Evolutionary conservation across 2,113 vertebrate genomes (phyloP).

Genomic region (Microtus richardsoni): DNA sequence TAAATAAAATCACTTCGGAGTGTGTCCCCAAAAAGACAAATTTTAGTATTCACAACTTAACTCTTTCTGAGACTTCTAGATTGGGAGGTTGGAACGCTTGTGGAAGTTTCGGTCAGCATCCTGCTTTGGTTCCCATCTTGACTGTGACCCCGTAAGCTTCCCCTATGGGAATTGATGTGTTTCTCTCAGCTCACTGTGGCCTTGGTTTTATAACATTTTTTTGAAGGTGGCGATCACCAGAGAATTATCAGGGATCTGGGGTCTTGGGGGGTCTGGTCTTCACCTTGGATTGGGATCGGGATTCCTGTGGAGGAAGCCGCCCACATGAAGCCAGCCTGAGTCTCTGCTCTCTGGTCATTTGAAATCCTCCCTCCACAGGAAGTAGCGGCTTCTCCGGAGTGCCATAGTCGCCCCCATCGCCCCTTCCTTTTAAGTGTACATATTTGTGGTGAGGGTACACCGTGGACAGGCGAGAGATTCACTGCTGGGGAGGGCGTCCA

Average conservation of each 20-base stretch:
- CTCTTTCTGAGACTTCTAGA: neutral
- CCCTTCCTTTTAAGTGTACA: neutral
- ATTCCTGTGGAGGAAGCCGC: constrained; percentile 77
- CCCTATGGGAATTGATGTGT: constrained; percentile 49
- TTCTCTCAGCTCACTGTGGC: constrained; percentile 57
- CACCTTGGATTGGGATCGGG: constrained; percentile 71
- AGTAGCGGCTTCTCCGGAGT: constrained; percentile 77
- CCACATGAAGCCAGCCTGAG: constrained; percentile 80
- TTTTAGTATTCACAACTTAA: neutral
- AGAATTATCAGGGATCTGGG: constrained; percentile 78
- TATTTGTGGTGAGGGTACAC: neutral
- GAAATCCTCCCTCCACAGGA: constrained; percentile 80
- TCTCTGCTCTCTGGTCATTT: constrained; percentile 68
- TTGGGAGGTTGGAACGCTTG: neutral
- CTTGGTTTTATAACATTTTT: constrained; percentile 45
- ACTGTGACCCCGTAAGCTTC: constrained; percentile 31
- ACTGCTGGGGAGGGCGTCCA: neutral
- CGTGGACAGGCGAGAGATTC: neutral
- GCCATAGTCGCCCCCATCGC: constrained; percentile 19
- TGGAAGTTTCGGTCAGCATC: neutral
- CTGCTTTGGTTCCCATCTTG: constrained; percentile 31
- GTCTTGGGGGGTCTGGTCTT: constrained; percentile 77
- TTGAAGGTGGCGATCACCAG: constrained; percentile 55
- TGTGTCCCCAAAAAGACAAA: neutral
- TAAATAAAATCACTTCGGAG: constrained; percentile 39